Percentiles rank a stretch among this genome's conserved stretches.
Evolutionary conservation across 23 tunicate species (phyloP).

Genomic region (Clavelina lepadiformis): DNA sequence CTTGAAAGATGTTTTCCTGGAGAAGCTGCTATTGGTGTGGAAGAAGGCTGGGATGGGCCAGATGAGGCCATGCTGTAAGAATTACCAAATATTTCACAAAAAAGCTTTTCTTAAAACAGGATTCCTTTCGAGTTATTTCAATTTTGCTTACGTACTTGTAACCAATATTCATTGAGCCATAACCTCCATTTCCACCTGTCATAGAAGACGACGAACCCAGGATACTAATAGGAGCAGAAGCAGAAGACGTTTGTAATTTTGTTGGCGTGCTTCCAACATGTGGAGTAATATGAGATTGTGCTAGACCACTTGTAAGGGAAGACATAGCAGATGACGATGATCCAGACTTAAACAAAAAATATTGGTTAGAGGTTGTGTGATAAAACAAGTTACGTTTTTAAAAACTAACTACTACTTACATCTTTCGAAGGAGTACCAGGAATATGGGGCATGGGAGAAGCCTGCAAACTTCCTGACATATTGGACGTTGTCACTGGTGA

Average conservation of each 20-base stretch:
- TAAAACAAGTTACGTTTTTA: neutral
- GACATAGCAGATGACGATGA: conserved; percentile 44
- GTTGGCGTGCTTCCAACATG: conserved; percentile 49
- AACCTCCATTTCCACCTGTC: conserved; percentile 27
- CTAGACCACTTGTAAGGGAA: conserved; percentile 41
- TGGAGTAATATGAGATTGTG: conserved; percentile 36
- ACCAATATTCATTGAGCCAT: conserved; percentile 35
- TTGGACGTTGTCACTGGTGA: conserved; percentile 61
- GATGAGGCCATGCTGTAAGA: conserved; percentile 11
- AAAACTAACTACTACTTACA: conserved; percentile 2
- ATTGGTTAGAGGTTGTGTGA: neutral
- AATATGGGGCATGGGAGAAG: conserved; percentile 50
- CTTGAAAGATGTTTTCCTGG: conserved; percentile 42
- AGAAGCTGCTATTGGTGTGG: conserved; percentile 29
- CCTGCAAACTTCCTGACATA: conserved; percentile 42
- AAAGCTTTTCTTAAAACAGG: neutral
- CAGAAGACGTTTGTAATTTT: conserved; percentile 23
- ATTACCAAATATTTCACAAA: neutral
- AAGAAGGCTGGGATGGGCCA: conserved; percentile 7
- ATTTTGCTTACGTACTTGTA: conserved; percentile 19
- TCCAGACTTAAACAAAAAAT: conserved; percentile 13
- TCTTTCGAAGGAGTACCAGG: conserved; percentile 74
- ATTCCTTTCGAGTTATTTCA: neutral
- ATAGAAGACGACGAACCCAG: conserved; percentile 30
- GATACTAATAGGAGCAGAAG: conserved; percentile 45